These are phyloP conservation scores for Trochalopteron elliotii DNA, from an alignment of 2,113 vertebrate species.

Conservation along the genomic window DNA sequence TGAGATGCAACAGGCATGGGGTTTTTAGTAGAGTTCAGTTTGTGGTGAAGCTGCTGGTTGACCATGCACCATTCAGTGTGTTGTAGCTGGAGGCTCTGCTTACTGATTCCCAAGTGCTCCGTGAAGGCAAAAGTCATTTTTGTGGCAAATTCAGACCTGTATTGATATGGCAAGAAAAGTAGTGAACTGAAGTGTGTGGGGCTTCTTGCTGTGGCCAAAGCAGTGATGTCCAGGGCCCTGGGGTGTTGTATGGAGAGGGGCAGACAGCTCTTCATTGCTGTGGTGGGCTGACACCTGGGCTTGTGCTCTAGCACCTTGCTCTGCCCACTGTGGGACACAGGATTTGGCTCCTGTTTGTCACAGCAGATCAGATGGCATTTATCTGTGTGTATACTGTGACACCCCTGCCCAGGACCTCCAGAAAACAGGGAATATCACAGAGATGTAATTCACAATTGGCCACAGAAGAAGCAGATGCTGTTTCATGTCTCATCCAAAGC, in stretches of 20 bases:
- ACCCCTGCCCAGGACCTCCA: neutral
- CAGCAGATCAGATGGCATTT: neutral
- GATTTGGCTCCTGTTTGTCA: neutral
- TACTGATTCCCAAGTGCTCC: neutral
- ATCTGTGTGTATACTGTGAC: too few relatives aligned
- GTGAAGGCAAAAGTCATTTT: neutral
- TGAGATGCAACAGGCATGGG: neutral
- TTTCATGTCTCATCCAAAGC: neutral
- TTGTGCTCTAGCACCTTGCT: neutral
- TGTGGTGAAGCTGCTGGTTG: neutral
- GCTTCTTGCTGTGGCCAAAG: neutral
- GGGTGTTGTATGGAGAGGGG: too few relatives aligned
- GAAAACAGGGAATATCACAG: neutral
- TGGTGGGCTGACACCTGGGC: neutral
- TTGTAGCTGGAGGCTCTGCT: neutral
- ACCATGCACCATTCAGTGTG: neutral
- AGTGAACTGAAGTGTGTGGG: neutral
- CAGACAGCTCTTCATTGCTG: accelerated
- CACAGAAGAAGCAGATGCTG: neutral
- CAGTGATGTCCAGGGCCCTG: neutral
- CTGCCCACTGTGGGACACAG: neutral
- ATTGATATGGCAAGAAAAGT: neutral
- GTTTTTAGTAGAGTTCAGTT: neutral
- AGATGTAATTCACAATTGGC: neutral
- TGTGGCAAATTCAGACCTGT: neutral